Evolutionary conservation across 2,888 invertebrate species (phyloP).

Genomic region (Dolomedes plantarius): DNA sequence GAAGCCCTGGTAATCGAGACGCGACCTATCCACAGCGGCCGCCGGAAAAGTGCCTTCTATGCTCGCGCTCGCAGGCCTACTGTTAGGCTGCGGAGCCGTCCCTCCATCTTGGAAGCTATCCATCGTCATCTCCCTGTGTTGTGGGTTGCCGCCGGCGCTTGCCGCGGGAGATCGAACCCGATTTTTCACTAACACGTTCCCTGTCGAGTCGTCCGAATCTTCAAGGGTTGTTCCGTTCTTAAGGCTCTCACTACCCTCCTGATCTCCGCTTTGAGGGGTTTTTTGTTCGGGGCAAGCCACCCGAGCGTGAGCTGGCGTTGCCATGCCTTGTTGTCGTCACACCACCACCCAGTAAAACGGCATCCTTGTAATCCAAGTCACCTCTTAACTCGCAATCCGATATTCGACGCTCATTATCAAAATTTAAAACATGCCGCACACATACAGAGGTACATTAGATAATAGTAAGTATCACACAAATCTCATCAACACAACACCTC

Average conservation of each 20-base stretch:
- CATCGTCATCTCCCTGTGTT: conserved; percentile 68
- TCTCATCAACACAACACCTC: conserved; percentile 53
- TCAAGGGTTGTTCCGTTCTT: conserved; percentile 70
- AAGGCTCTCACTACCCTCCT: conserved; percentile 44
- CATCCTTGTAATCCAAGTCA: conserved; percentile 46
- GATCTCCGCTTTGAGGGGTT: conserved; percentile 49
- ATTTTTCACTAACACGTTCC: conserved; percentile 59
- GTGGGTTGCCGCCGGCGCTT: conserved; percentile 26
- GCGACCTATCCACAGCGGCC: conserved; percentile 55
- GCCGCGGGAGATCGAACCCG: conserved; percentile 45
- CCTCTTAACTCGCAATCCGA: conserved; percentile 14
- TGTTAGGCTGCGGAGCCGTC: conserved; percentile 44
- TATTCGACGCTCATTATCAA: conserved; percentile 33
- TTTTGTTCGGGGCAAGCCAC: conserved; percentile 67
- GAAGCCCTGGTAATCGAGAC: conserved; percentile 61
- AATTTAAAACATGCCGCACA: conserved; percentile 28
- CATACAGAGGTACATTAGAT: conserved; percentile 36
- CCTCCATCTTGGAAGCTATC: conserved; percentile 73
- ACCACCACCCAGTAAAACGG: conserved; percentile 58
- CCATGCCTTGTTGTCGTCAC: conserved; percentile 71
- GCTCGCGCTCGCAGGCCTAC: conserved; percentile 47
- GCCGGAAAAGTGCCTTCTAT: conserved; percentile 40
- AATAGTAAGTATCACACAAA: conserved; percentile 20
- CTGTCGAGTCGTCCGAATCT: conserved; percentile 68
- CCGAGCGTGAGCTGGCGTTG: conserved; percentile 69